Percentiles rank a stretch among this genome's conserved stretches.
Evolutionary conservation across 2,888 invertebrate species (phyloP).

Genomic region (Tetragonula carbonaria): DNA sequence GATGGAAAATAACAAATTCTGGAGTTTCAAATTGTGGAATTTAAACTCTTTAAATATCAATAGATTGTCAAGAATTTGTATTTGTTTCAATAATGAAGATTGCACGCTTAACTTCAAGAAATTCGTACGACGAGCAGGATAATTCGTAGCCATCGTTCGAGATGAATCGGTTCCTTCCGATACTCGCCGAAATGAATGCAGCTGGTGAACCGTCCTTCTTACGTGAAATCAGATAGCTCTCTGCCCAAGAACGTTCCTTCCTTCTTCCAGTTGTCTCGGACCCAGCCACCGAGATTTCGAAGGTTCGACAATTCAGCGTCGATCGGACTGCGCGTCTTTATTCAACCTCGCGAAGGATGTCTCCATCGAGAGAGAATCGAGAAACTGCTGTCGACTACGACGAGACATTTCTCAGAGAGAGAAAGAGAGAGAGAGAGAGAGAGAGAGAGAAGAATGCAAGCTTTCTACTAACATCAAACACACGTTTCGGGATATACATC

Average conservation of each 20-base stretch:
- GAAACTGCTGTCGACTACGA: too few species aligned
- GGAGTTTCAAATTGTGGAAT: too few species aligned
- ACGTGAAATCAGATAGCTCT: conserved; percentile 52
- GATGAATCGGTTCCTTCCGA: conserved; percentile 33
- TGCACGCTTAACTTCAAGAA: too few species aligned
- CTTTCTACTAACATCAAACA: too few species aligned
- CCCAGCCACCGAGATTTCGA: conserved; percentile 24
- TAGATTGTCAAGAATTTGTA: too few species aligned
- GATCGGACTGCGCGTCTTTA: conserved; percentile 9
- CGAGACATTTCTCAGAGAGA: not conserved
- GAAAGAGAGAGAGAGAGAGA: too few species aligned
- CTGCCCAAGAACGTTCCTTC: conserved; percentile 19
- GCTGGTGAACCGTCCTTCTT: conserved; percentile 8
- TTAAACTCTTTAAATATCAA: too few species aligned
- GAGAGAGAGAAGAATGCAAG: too few species aligned
- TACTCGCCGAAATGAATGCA: conserved; percentile 31
- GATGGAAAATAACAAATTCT: not conserved
- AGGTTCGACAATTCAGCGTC: conserved; percentile 31
- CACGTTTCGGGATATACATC: too few species aligned
- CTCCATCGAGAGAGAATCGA: conserved; percentile 25
- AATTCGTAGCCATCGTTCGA: conserved; percentile 15
- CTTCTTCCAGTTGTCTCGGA: not conserved
- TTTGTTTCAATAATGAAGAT: too few species aligned
- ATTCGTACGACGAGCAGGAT: not conserved
- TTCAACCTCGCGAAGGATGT: conserved; percentile 30